Base-by-base conservation (phyloP, 2,888 invertebrate genomes). In the Drosophila demipolita region DNA sequence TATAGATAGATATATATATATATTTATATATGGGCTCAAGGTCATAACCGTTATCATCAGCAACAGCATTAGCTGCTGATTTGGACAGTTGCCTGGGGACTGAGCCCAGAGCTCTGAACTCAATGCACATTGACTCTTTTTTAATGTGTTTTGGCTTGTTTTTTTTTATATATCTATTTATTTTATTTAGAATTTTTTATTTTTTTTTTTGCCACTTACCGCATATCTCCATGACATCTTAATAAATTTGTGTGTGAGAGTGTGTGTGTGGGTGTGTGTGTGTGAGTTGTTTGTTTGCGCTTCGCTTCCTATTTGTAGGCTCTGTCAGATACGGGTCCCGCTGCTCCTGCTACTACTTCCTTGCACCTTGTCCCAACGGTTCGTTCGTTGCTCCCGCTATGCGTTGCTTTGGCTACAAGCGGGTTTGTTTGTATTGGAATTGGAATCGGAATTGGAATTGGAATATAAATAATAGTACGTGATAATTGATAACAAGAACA, bases 141-240 rank as follows among this genome's bases (percentile, higher is more conserved):
- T 3, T 23, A 17, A 33, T 17, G 15, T 23, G 52, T 17, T 26
- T 26, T 38, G 38, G 17, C 26, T 54, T 26, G 15, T 4, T 20
- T 57, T 32, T 12, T 12, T 0, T 53, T 26, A 2, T 8, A 26
- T 49, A 26, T 5, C 4, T 48, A 26, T 26, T 48, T 48, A 15
- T 17, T 45, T 20, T 5, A 8, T 8, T 17, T 40, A n/a, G 6
- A 29, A 29, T 29, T 29, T 29, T 38, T 38, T n/a, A n/a, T 20
- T 29, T 11, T n/a, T 23, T 11, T 59, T 42, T 20, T 33, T 8
- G 11, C 9, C 59, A 91, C 91, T 82, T 90, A 92, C 92, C 91
- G 92, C 91, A 88, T 92, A 92, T 92, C 92, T 91, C 92, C 92
- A 91, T 83, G 91, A 91, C 91, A 91, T 91, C 80, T 85, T 90